Percentiles rank a stretch among this genome's conserved stretches.
Conservation (phyloP, 2,888 invertebrate genomes). For the Heterodera filipjevi region DNA sequence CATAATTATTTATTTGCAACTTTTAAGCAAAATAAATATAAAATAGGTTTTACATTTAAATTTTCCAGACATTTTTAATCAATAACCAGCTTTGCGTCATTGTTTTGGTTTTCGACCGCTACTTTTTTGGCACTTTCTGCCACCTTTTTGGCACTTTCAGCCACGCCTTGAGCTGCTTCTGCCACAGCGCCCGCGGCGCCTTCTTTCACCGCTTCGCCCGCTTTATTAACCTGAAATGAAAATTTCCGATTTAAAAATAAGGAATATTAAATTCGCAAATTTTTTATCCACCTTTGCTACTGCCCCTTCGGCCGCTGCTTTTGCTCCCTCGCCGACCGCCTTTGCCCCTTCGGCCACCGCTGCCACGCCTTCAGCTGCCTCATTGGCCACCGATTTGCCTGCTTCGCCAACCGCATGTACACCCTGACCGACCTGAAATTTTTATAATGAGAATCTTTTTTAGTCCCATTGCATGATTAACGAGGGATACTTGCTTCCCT, state of each 20-base stretch:
- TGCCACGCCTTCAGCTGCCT: neutral
- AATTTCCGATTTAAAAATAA: neutral
- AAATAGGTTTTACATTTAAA: too few species aligned
- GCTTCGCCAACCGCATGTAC: neutral
- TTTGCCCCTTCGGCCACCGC: neutral
- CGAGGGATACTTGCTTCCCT: too few species aligned
- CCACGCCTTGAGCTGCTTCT: neutral
- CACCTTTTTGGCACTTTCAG: neutral
- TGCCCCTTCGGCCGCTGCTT: neutral
- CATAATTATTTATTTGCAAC: too few species aligned
- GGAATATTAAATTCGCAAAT: neutral
- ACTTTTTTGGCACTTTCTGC: neutral
- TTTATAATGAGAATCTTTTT: too few species aligned
- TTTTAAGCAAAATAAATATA: too few species aligned
- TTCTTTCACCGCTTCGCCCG: neutral
- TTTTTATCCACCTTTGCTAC: neutral
- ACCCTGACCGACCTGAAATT: neutral
- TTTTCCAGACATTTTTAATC: too few species aligned
- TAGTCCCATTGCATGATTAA: too few species aligned
- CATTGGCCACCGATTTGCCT: neutral
- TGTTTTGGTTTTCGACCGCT: neutral
- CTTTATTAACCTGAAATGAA: neutral
- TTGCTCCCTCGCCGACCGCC: conserved; percentile 6
- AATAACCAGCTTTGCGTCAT: neutral
- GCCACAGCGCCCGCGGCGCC: neutral